Evolutionary conservation across 2,888 invertebrate genomes (phyloP), one percentile per base, ranked within the genome.

Genomic region (Cerastoderma edule): DNA sequence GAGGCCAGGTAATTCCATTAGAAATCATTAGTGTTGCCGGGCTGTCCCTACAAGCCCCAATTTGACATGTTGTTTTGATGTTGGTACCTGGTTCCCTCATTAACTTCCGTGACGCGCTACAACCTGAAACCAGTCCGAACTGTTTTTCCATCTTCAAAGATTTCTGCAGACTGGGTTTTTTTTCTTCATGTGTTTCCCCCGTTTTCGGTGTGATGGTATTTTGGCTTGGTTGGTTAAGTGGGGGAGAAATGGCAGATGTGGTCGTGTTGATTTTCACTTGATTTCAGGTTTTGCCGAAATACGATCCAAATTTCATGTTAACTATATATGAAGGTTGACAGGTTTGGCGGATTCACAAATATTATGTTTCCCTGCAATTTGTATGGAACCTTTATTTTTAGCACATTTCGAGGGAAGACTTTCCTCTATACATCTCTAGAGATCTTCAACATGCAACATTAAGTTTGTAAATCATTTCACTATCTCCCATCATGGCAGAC

Each of bases 41-140:
- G 77, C 72, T 77, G 68, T 50, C 65, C 56, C 32, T 50, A 60
- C 67, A 65, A 48, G 60, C 64, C 70, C 54, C 35, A 44, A 60
- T 71, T 53, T 75, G 80, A 80, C 80, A 80, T 72, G 75, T 77
- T 80, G 80, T 77, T 80, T 77, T 80, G 80, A 80, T 80, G 75
- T 67, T 32, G 22, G 53, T 28, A 48, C 48, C 80, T 80, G 80
- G 72, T 72, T 54, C 60, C 68, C 57, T 67, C 80, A 60, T 80
- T 69, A 80, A 57, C 60, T 56, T 27, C 57, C 48, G 35, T 33
- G 63, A 53, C 67, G 32, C 53, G 54, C 63, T 65, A 68, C 68
- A 72, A 77, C 75, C 69, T 72, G 69, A 80, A 66, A 77, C 72
- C 50, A 30, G 28, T 33, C 48, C 33, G 53, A 60, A 48, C 80